Conservation (phyloP, 2,797 vertebrate species). For the Characodon lateralis region DNA sequence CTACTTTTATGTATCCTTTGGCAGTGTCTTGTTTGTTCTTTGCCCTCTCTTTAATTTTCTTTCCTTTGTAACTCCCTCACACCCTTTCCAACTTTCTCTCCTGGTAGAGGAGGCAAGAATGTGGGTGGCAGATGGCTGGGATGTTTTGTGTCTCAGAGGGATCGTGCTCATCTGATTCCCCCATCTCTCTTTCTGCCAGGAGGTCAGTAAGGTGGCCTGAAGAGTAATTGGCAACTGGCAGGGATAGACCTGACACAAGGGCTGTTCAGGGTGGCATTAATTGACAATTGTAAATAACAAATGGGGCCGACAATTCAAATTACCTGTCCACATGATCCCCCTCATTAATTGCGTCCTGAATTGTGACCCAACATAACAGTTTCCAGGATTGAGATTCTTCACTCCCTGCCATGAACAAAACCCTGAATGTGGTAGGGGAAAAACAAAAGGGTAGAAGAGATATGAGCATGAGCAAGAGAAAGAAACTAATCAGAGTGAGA, state of each 20-base stretch:
- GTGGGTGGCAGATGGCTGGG: slow-evolving; percentile 80
- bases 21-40: slow-evolving; percentile 33
- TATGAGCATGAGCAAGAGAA: slow-evolving; percentile 23
- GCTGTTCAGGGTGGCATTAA: slow-evolving; percentile 75
- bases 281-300: slow-evolving; percentile 87
- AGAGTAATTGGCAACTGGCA: slow-evolving; percentile 84
- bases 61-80: slow-evolving; percentile 43
- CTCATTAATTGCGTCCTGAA: slow-evolving; percentile 82
- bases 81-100: slow-evolving; percentile 41
- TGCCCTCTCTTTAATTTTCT: slow-evolving; percentile 36
- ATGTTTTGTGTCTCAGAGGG: slow-evolving; percentile 76
- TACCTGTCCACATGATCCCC: slow-evolving; percentile 78
- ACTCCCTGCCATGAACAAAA: slow-evolving; percentile 4
- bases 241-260: slow-evolving; percentile 69
- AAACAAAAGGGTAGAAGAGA: background rate
- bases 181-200: slow-evolving; percentile 67
- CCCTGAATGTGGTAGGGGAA: background rate
- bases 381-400: slow-evolving; percentile 42
- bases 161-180: slow-evolving; percentile 64
- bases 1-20: slow-evolving; percentile 34
- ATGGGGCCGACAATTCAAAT: slow-evolving; percentile 81
- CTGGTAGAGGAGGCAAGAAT: slow-evolving; percentile 55
- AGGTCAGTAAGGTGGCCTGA: slow-evolving; percentile 84
- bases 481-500: slow-evolving; percentile 46
- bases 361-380: slow-evolving; percentile 79